These are phyloP conservation scores for Metaphire vulgaris DNA, from an alignment of 1,140 invertebrate genomes.

Conservation along the genomic window DNA sequence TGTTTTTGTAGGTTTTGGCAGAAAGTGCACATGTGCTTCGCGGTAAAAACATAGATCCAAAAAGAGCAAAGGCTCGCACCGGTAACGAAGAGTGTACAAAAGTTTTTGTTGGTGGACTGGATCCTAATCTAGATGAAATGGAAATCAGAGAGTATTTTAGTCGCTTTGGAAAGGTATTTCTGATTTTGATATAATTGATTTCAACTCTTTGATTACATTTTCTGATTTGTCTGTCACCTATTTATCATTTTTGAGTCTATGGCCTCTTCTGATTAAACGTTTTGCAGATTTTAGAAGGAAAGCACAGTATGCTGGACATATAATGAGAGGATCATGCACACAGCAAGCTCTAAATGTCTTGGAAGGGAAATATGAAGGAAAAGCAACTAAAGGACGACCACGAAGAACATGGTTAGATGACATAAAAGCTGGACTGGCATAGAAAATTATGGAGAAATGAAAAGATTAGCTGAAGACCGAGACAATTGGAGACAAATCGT, in stretches of 20 bases:
- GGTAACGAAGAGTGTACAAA: constrained; percentile 31
- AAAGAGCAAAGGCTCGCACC: constrained; percentile 77
- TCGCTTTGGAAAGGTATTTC: constrained; percentile 66
- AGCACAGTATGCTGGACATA: constrained; percentile 4
- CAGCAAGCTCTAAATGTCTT: too few relatives aligned
- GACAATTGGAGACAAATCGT: too few relatives aligned
- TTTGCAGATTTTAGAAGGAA: background rate
- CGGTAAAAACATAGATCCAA: constrained; percentile 87
- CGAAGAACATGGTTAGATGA: too few relatives aligned
- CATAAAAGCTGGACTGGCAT: too few relatives aligned
- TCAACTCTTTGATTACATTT: background rate
- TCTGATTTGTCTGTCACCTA: background rate
- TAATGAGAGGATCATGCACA: too few relatives aligned
- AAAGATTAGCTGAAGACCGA: too few relatives aligned
- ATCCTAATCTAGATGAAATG: constrained; percentile 79
- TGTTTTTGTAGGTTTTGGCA: constrained; percentile 60
- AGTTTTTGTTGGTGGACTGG: constrained; percentile 84
- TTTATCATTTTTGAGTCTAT: background rate
- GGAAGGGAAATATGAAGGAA: too few relatives aligned
- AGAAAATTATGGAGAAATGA: too few relatives aligned
- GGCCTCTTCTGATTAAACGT: background rate
- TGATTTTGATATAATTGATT: background rate
- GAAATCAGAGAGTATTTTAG: constrained; percentile 85
- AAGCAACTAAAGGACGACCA: too few relatives aligned
- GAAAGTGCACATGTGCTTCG: constrained; percentile 78